These are phyloP conservation scores for Syrrhaptes paradoxus DNA, from an alignment of 2,113 vertebrate species.

Conservation along the genomic window DNA sequence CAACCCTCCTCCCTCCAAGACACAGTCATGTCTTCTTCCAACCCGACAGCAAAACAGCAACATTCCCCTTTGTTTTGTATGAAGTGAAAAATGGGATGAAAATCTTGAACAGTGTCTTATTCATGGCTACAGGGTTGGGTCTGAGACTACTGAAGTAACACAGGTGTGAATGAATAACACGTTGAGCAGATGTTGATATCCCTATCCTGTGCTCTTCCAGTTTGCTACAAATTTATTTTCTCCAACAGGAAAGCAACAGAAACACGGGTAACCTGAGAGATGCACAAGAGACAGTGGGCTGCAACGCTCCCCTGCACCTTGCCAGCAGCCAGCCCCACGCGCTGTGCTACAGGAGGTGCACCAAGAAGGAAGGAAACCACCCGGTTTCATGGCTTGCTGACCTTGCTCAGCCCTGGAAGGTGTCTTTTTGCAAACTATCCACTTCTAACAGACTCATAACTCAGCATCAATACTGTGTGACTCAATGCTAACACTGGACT, in stretches of 20 bases:
- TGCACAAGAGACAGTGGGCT: neutral
- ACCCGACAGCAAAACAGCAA: neutral
- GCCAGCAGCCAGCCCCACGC: neutral
- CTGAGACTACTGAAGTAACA: neutral
- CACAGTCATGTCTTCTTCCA: neutral
- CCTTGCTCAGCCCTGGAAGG: neutral
- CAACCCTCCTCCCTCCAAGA: neutral
- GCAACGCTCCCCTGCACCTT: neutral
- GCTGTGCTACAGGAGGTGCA: neutral
- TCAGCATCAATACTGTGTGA: neutral
- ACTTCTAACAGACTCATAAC: neutral
- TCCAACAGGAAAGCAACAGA: neutral
- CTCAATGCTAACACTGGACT: neutral
- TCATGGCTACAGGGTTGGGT: neutral
- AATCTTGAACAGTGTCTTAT: neutral
- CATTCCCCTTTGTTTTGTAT: neutral
- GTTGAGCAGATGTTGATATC: neutral
- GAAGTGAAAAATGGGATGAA: slow-evolving; percentile 55
- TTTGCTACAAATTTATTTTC: neutral
- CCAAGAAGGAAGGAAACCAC: neutral
- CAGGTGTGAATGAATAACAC: neutral
- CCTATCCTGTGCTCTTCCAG: neutral
- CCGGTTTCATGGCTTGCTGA: fast-evolving
- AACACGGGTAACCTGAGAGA: fast-evolving
- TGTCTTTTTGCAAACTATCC: neutral